phyloP scores from a whole-genome alignment of 2,797 vertebrate species.

The Pangasius macronema region DNA sequence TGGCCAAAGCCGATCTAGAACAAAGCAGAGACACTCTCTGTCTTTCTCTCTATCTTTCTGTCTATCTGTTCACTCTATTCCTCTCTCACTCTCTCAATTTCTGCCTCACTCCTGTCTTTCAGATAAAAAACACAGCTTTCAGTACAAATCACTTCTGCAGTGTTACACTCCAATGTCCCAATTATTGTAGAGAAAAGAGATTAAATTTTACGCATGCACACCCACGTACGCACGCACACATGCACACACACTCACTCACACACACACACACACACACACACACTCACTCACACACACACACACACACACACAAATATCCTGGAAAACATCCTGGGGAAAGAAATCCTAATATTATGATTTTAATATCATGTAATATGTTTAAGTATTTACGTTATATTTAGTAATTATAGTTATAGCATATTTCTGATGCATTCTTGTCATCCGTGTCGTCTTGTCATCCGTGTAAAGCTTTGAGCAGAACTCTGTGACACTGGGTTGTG shows the following conservation, averaged over 20 bases:
- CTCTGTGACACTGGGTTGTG: neutral
- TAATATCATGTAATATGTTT: neutral
- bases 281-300: conserved; percentile 67
- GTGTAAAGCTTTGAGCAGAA: neutral
- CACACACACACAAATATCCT: conserved; percentile 67
- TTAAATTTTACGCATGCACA: conserved; percentile 6
- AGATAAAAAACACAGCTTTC: conserved; percentile 21
- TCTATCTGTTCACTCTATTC: neutral
- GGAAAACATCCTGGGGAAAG: conserved; percentile 54
- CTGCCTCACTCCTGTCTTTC: neutral
- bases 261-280: conserved; percentile 54
- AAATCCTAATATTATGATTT: neutral
- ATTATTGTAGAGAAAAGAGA: conserved; percentile 24
- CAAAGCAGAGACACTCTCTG: neutral
- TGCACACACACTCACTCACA: neutral
- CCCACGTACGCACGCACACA: neutral
- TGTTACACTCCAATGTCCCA: conserved; percentile 11
- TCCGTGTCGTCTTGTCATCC: too few species aligned
- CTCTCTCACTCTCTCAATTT: neutral
- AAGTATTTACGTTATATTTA: neutral
- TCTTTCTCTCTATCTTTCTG: neutral
- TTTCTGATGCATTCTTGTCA: neutral
- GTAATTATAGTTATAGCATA: neutral
- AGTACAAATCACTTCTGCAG: conserved; percentile 26
- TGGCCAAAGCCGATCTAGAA: neutral